phyloP scores from a whole-genome alignment of 92 coral and sea anemone species.

The Palythoa grandiflora region DNA sequence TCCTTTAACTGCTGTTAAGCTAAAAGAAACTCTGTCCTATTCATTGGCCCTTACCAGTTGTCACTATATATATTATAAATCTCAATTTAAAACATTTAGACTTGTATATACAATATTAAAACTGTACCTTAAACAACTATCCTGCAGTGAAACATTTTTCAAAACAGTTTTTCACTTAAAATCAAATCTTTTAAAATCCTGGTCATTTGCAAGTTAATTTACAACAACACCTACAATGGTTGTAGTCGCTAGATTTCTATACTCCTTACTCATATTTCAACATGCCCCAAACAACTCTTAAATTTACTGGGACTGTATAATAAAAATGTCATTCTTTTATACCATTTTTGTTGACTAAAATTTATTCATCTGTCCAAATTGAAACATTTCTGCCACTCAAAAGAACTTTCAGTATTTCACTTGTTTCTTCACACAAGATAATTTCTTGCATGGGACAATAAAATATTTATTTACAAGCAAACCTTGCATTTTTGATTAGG shows the following conservation, averaged over 20 bases:
- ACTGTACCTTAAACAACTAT: not conserved
- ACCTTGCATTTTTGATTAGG: not conserved
- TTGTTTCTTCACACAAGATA: not conserved
- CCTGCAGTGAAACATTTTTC: not conserved
- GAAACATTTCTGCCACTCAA: not conserved
- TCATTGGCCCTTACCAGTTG: not conserved
- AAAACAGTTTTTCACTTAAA: not conserved
- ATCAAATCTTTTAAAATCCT: not conserved
- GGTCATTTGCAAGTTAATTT: not conserved
- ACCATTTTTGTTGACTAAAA: not conserved
- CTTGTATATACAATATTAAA: not conserved
- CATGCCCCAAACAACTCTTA: not conserved
- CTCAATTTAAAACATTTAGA: constrained; percentile 1
- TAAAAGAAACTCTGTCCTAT: not conserved
- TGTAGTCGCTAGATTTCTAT: not conserved
- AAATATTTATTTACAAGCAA: constrained; percentile 4
- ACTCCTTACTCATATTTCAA: not conserved
- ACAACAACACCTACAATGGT: not conserved
- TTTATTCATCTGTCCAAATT: not conserved
- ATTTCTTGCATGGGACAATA: constrained; percentile 17
- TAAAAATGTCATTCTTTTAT: not conserved
- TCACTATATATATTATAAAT: constrained; percentile 4
- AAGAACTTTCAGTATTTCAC: not conserved
- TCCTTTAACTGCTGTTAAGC: not conserved
- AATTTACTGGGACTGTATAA: not conserved